Percentiles rank a stretch among this genome's conserved stretches.
Conservation (phyloP, 1,140 invertebrate species). For the Nymphalis io region DNA sequence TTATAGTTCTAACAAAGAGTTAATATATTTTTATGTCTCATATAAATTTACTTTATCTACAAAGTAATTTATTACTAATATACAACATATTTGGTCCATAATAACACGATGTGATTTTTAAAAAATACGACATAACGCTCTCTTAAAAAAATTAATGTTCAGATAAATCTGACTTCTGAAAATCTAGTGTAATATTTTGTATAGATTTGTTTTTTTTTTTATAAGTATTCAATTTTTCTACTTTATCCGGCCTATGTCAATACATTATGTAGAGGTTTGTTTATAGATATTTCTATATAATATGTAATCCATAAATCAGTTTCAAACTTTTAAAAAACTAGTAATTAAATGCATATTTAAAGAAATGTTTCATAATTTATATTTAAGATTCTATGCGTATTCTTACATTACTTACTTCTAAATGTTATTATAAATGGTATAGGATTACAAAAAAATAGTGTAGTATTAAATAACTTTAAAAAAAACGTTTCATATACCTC, state of each 20-base stretch:
- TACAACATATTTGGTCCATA: constrained; percentile 1
- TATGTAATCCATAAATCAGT: not conserved
- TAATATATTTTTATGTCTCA: constrained; percentile 7
- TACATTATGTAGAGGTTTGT: not conserved
- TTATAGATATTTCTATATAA: not conserved
- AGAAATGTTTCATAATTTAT: not conserved
- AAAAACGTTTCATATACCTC: not conserved
- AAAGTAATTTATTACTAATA: constrained; percentile 2
- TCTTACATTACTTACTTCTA: not conserved
- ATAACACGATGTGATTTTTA: not conserved
- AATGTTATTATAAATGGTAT: constrained; percentile 6
- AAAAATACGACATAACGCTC: not conserved
- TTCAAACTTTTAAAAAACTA: constrained; percentile 3
- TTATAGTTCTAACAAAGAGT: constrained; percentile 1
- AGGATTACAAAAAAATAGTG: not conserved
- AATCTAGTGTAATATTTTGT: not conserved
- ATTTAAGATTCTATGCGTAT: not conserved
- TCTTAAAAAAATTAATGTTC: constrained; percentile 4
- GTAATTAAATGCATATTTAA: not conserved
- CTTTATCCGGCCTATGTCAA: not conserved
- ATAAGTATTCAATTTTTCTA: not conserved
- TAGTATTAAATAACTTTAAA: not conserved
- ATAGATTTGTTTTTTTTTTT: not conserved
- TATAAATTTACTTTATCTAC: not conserved
- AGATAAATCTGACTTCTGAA: not conserved